phyloP scores from a whole-genome alignment of 2,113 vertebrate genomes.

The Malurus cyaneus region DNA sequence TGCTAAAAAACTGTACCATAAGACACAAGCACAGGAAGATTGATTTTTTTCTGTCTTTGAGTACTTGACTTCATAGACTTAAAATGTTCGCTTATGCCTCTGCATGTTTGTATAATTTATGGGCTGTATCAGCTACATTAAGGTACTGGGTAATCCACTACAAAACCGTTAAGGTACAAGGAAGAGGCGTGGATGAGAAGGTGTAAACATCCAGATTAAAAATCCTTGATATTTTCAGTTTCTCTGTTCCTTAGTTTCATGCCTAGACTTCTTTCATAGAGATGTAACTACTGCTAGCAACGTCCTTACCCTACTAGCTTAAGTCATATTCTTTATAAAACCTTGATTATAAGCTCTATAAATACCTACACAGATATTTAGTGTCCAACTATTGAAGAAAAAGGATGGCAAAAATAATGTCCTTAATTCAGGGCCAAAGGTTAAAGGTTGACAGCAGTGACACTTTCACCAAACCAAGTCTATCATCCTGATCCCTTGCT shows the following conservation, averaged over 20 bases:
- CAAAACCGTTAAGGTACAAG: not conserved
- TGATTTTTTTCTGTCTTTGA: not conserved
- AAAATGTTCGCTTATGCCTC: not conserved
- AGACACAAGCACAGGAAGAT: not conserved
- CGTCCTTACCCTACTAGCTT: not conserved
- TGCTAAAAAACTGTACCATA: not conserved
- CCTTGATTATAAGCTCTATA: not conserved
- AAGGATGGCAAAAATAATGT: not conserved
- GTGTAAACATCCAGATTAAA: not conserved
- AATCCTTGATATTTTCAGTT: not conserved
- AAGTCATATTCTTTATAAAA: not conserved
- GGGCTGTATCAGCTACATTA: not conserved
- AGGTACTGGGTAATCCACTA: not conserved
- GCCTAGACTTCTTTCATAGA: not conserved
- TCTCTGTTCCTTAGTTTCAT: not conserved
- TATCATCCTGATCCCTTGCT: not conserved
- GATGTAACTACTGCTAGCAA: not conserved
- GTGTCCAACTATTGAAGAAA: not conserved
- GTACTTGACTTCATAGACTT: not conserved
- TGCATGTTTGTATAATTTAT: not conserved
- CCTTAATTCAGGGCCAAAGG: not conserved
- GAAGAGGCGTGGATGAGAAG: not conserved
- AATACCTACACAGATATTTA: not conserved
- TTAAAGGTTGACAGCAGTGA: not conserved
- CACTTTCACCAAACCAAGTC: accelerated